Conservation (phyloP, 2,797 vertebrate species). For the Enteromius afrohamiltoni region DNA sequence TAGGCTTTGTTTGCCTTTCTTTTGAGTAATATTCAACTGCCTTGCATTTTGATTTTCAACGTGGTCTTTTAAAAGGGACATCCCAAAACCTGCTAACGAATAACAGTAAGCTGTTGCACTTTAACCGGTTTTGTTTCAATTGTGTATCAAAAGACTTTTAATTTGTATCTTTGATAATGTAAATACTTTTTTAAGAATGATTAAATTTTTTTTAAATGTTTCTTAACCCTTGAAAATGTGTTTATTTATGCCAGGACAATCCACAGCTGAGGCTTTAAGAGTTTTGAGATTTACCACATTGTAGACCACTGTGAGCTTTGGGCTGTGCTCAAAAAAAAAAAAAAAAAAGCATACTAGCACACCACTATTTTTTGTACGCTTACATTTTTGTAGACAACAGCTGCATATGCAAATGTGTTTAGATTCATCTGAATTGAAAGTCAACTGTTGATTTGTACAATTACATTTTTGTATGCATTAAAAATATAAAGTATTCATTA, state of each 20-base stretch:
- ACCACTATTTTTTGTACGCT: not conserved
- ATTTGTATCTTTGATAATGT: not conserved
- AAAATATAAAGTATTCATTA: not conserved
- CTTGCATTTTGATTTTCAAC: not conserved
- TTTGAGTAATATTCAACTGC: no score
- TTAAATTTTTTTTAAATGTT: not conserved
- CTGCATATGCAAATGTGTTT: not conserved
- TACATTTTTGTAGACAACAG: not conserved
- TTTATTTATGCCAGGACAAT: not conserved
- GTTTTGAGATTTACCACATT: not conserved
- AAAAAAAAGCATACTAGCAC: not conserved
- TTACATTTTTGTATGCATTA: not conserved
- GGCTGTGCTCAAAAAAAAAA: not conserved
- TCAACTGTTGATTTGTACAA: not conserved
- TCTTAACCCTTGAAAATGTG: not conserved
- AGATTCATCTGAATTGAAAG: not conserved
- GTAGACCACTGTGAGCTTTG: not conserved
- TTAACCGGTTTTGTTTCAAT: not conserved
- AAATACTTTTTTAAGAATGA: conserved; percentile 1
- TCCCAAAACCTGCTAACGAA: not conserved
- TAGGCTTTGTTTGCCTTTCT: no score
- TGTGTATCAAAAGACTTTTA: not conserved
- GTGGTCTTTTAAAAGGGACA: not conserved
- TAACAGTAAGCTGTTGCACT: conserved; percentile 7
- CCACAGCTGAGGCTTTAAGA: not conserved